Evolutionary conservation across 1,140 invertebrate genomes (phyloP).

Genomic region (Drosophila varians): DNA sequence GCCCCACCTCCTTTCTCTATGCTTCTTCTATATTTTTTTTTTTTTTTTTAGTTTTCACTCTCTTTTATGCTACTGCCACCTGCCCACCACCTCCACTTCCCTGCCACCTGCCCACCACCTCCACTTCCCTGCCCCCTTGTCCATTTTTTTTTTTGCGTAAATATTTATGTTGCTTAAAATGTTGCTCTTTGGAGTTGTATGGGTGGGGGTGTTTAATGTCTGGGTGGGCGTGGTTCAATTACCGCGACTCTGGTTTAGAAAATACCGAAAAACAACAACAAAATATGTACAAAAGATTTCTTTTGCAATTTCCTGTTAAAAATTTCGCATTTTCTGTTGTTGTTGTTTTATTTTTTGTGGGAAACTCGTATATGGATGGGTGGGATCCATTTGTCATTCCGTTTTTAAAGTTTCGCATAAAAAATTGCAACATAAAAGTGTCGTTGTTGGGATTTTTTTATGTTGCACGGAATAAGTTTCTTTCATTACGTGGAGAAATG

Average conservation of each 20-base stretch:
- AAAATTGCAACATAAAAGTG: slow-evolving; percentile 35
- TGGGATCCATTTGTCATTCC: slow-evolving; percentile 22
- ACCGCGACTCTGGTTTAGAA: slow-evolving; percentile 1
- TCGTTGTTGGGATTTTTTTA: slow-evolving; percentile 21
- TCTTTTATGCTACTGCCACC: slow-evolving; percentile 23
- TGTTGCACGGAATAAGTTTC: slow-evolving; percentile 20
- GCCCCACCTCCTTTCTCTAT: slow-evolving; percentile 12
- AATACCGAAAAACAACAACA: slow-evolving; percentile 1
- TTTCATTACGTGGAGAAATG: slow-evolving; percentile 26
- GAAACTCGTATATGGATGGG: background rate
- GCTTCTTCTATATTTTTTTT: slow-evolving; percentile 12
- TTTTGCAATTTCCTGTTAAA: background rate
- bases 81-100: background rate
- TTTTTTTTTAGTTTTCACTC: slow-evolving; percentile 33
- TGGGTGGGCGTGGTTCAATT: slow-evolving; percentile 35
- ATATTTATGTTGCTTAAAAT: slow-evolving; percentile 48
- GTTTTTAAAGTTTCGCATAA: slow-evolving; percentile 7
- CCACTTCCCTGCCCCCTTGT: background rate
- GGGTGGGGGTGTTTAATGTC: slow-evolving; percentile 8
- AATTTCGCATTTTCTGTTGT: background rate
- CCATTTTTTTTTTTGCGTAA: slow-evolving; percentile 18
- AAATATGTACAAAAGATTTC: background rate
- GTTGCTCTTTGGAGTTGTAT: slow-evolving; percentile 23
- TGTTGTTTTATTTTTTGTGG: background rate
- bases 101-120: background rate